Base-by-base conservation (phyloP, 2,113 vertebrate genomes). In the Amphiprion percula region DNA sequence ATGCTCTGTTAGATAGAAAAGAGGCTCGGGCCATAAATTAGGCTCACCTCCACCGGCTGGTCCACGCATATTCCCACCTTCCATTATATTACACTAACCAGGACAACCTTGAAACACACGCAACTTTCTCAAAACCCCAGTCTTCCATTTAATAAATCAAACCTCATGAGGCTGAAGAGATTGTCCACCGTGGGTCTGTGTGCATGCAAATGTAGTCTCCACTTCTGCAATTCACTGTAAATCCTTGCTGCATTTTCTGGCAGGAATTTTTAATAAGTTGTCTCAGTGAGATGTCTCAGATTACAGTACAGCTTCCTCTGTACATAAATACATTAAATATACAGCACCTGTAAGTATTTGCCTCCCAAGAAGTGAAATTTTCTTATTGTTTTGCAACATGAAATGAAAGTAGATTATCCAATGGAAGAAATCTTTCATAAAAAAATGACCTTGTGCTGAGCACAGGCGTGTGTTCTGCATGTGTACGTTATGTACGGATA, bases 111-210 rank as follows among this genome's bases (percentile, higher is more conserved):
- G 70, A 86, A 70, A 73, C 59, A 55, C 26, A 15, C 21, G 55
- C 19, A 63, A 52, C 24, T 68, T 60, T 54, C 39, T 47, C 41
- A 71, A 67, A 68, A 39, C 11, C 69, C n/a, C 4, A 39, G 21
- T 39, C 52, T 28, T 61, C 15, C 3, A 56, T 74, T 74, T 77
- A 77, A 84, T 86, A 63, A 68, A 81, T 83, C 58, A 79, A 76
- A 77, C 52, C 68, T 50, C 65, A 74, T 41, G 50, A 78, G 73
- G 23, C 55, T 41, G 33, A 44, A 55, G 44, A 63, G 24, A 47
- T 19, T 37, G 58, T 28, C 56, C 17, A 55, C 5, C 4, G 26
- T 66, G 64, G 41, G 41, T 50, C 24, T 4, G 44, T n/a, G n/a
- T 54, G 66, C 30, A 66, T 74, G 17, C 44, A 63, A 62, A 66